A percentile compares a stretch with the other conserved stretches of the same genome.
These are phyloP conservation scores for Lochmaea crataegi DNA, from an alignment of 2,888 invertebrate species.

Conservation along the genomic window DNA sequence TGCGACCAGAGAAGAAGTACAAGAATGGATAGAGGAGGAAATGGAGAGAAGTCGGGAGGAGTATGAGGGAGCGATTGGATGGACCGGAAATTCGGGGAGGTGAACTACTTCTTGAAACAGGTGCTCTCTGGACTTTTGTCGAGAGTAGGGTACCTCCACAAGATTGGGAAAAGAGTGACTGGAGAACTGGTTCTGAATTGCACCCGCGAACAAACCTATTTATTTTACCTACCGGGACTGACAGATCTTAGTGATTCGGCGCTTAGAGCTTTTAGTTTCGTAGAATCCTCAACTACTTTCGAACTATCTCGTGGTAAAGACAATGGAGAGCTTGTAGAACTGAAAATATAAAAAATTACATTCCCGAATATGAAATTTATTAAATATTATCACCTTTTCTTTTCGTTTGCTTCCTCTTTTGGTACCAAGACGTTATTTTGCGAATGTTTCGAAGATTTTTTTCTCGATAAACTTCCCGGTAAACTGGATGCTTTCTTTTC, in stretches of 20 bases:
- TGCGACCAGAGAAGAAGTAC: no score
- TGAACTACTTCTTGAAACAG: no score
- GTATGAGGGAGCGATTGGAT: no score
- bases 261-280: slow-evolving; percentile 81
- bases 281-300: slow-evolving; percentile 60
- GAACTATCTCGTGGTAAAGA: slow-evolving; percentile 64
- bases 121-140: no score
- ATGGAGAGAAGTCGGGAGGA: no score
- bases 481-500: slow-evolving; percentile 62
- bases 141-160: no score
- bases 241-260: slow-evolving; percentile 90
- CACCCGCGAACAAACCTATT: no score
- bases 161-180: no score
- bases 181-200: no score
- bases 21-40: no score
- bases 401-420: slow-evolving; percentile 24
- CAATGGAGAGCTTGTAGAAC: slow-evolving; percentile 69
- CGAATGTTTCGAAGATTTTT: slow-evolving; percentile 67
- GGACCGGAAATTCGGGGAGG: no score
- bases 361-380: not conserved
- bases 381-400: slow-evolving; percentile 26
- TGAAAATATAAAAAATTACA: slow-evolving; percentile 47
- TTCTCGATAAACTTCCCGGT: slow-evolving; percentile 70
- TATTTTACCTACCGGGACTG: slow-evolving; percentile 71
- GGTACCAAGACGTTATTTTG: slow-evolving; percentile 17